Base-by-base conservation (phyloP, 2,797 vertebrate species). In the Cichlasoma orientale region DNA sequence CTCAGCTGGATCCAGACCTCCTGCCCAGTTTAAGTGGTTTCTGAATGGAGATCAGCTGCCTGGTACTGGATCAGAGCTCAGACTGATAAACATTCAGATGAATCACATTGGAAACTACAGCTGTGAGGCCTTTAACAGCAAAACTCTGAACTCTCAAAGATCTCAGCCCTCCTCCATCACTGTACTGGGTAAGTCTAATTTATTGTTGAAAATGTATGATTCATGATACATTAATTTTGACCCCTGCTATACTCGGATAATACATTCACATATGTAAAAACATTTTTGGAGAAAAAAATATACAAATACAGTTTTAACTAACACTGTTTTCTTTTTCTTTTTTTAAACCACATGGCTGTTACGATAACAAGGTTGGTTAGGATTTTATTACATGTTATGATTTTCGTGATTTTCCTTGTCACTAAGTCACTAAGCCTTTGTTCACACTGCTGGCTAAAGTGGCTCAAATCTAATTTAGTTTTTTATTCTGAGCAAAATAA, bases 1-100 rank as follows among this genome's bases (percentile, higher is more conserved):
- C 18, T 58, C 1, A 0, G 56, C 19, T 33, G 56, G 0, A 33
- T 58, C 29, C 29, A 58, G 18, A 58, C 10, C 56, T 0, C 18
- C 56, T 33, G 56, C 29, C 0, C 5, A 33, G 0, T n/a, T 3
- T n/a, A 1, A 0, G 0, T 58, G 56, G 56, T n/a, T 58, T 58
- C 9, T 58, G 56, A 58, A 1, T 58, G 29, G 5, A 33, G 25
- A 1, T 18, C 3, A 31, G 25, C 18, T 57, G 16, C 0, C 0
- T 57, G 0, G n/a, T 0, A 7, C 29, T 58, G 89, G 75, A 75
- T 71, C 83, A 77, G 78, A 90, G 29, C 84, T 93, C 61, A 80
- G 2, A 57, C 77, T 94, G 71, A 54, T 36, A 10, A 36, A 36
- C 9, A 36, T 36, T 3, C 36, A 36, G 36, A 36, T 36, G 9